Evolutionary conservation across 2,797 vertebrate genomes (phyloP), one percentile per base, ranked within the genome.

Genomic region (Enteromius viviparus): DNA sequence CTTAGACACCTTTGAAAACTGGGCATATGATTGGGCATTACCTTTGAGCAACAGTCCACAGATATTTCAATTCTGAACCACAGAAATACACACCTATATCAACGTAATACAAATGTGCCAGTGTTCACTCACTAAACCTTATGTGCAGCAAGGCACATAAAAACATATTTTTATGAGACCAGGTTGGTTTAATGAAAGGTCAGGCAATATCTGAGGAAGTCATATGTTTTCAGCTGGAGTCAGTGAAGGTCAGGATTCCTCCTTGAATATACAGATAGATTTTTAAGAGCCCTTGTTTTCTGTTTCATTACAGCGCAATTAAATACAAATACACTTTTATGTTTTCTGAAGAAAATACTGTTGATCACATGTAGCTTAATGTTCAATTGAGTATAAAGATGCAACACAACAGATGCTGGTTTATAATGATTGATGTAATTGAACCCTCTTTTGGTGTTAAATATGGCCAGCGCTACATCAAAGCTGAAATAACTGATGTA

Each of bases 401-500:
- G 32, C 3, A 58, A 40, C 6, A 17, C 23, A 76, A 19, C n/a
- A 45, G n/a, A 45, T 76, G 40, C 40, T 12, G 9, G 58, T 12
- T 64, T 21, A 32, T 14, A 32, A 32, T 14, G 9, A 47, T 47
- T 77, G 2, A 45, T 64, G 15, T 7, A 37, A 42, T 17, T 17
- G 21, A 76, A 76, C 6, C 7, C 8, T 0, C 0, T 60, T 76
- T 76, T 26, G 37, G 15, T 42, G 23, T 45, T 29, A 32, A 45
- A 2, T 60, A 80, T 60, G 51, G 51, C 17, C 23, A 15, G 19
- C n/a, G 19, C 11, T 58, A 58, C 12, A 2, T 40, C 74, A 76
- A n/a, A 64, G 32, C 32, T 68, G 32, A 79, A 80, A 32, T 45
- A 60, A 71, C 68, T 62, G 26, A 80, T 60, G 23, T 58, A 80